A percentile compares a stretch with the other conserved stretches of the same genome.
These are phyloP conservation scores for Argentina silus DNA, from an alignment of 2,797 vertebrate species.

Conservation along the genomic window DNA sequence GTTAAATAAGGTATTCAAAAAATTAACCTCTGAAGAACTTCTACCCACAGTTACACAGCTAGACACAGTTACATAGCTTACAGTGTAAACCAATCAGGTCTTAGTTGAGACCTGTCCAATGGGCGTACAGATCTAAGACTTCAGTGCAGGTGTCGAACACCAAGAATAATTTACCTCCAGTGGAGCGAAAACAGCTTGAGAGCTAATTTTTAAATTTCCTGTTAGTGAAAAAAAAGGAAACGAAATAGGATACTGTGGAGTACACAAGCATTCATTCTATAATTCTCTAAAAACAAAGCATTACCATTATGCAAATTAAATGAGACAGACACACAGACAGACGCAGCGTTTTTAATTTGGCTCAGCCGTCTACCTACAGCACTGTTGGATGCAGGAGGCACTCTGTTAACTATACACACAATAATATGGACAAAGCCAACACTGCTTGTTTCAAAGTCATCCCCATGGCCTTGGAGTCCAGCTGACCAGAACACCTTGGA, in stretches of 20 bases:
- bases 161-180: neutral
- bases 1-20: too few species aligned
- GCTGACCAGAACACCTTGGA: slow-evolving; percentile 5
- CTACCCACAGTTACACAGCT: neutral
- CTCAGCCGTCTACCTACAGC: neutral
- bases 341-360: neutral
- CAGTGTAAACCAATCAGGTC: neutral
- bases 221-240: too few species aligned
- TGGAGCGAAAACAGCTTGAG: neutral
- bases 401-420: neutral
- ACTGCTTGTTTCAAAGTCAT: slow-evolving; percentile 5
- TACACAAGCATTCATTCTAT: neutral
- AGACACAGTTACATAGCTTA: neutral
- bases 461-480: neutral
- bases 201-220: neutral
- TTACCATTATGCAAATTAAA: slow-evolving; percentile 3
- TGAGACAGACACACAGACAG: neutral
- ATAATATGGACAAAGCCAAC: neutral
- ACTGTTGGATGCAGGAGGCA: too few species aligned
- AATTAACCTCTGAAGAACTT: neutral
- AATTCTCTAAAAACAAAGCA: neutral
- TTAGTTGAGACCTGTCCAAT: neutral
- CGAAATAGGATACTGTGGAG: neutral
- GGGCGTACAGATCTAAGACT: neutral
- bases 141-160: neutral